phyloP scores from a whole-genome alignment of 2,113 vertebrate genomes.

The Ahaetulla prasina region DNA sequence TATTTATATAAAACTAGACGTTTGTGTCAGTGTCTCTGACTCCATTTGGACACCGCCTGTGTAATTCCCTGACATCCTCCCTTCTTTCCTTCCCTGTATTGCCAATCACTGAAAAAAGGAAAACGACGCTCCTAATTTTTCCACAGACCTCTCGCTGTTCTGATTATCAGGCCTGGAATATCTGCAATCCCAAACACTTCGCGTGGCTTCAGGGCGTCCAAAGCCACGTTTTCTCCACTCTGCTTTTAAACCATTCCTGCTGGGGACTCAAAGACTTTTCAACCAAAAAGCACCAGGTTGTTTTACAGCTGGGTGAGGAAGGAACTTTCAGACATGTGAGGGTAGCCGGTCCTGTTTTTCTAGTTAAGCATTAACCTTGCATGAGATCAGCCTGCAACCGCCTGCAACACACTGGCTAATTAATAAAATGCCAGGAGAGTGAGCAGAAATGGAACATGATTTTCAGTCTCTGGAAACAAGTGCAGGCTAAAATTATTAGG shows the following conservation, averaged over 20 bases:
- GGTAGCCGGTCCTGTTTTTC: conserved; percentile 60
- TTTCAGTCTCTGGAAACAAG: conserved; percentile 24
- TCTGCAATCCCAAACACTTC: not conserved
- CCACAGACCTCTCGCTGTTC: not conserved
- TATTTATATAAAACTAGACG: not conserved
- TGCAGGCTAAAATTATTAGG: not conserved
- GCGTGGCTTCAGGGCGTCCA: accelerated
- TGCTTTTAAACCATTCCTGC: not conserved
- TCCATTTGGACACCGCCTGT: not conserved
- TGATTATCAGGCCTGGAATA: not conserved
- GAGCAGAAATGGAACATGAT: conserved; percentile 48
- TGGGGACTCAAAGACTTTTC: conserved; percentile 11
- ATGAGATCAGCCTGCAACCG: conserved; percentile 45
- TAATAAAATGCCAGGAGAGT: conserved; percentile 53
- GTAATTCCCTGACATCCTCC: not conserved
- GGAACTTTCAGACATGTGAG: conserved; percentile 49
- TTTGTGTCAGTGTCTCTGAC: not conserved
- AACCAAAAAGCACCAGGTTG: not conserved
- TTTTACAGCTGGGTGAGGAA: conserved; percentile 44
- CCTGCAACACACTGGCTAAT: conserved; percentile 56
- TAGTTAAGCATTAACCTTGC: conserved; percentile 72
- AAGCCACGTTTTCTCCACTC: not conserved
- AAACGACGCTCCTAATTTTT: not conserved
- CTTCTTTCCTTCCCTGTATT: not conserved
- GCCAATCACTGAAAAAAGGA: not conserved